A percentile compares a stretch with the other conserved stretches of the same genome.
Conservation (phyloP, 2,797 vertebrate species). For the Labeo calbasu region DNA sequence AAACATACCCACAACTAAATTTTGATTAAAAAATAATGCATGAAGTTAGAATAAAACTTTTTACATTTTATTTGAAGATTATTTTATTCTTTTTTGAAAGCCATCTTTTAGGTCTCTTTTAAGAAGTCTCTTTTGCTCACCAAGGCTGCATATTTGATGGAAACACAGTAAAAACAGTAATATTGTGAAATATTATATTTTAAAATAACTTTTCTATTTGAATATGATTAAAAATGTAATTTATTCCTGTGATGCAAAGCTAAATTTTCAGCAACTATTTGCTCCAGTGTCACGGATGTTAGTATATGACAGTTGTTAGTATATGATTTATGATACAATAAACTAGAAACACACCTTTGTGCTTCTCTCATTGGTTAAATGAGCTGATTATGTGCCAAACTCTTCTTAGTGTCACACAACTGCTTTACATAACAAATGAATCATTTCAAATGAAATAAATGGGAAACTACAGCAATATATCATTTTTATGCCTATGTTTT, state of each 20-base stretch:
- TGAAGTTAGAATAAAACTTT: too few species aligned
- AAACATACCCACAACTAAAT: neutral
- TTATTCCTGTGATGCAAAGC: too few species aligned
- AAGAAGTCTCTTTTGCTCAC: too few species aligned
- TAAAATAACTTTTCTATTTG: too few species aligned
- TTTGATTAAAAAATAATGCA: too few species aligned
- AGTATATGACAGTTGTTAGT: neutral
- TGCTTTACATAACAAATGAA: conserved; percentile 28
- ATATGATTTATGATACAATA: conserved; percentile 10
- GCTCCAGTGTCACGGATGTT: neutral
- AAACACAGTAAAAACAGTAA: too few species aligned
- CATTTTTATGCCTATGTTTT: neutral
- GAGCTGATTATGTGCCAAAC: neutral
- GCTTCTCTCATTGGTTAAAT: conserved; percentile 15
- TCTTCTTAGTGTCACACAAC: neutral
- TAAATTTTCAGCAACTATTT: neutral
- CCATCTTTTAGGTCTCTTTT: too few species aligned
- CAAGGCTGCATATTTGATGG: too few species aligned
- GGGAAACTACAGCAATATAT: conserved; percentile 15
- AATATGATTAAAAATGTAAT: too few species aligned
- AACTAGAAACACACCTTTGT: conserved; percentile 12
- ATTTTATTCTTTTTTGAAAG: too few species aligned
- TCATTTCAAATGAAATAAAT: conserved; percentile 8
- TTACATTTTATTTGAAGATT: too few species aligned
- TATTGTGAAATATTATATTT: too few species aligned